phyloP scores from a whole-genome alignment of 2,797 vertebrate species.

The Characodon lateralis region DNA sequence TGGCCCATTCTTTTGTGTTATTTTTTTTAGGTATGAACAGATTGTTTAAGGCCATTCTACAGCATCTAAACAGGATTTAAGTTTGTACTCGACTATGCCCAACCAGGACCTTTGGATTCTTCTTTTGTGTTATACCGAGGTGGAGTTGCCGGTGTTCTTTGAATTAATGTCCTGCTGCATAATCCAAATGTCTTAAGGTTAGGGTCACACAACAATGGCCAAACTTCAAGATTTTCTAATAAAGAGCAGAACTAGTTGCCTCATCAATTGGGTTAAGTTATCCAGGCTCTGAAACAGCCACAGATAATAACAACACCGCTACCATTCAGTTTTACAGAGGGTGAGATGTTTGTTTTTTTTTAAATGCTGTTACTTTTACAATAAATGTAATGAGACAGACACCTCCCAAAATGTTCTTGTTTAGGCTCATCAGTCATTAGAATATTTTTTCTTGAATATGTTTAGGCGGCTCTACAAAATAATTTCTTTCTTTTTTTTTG shows the following conservation, averaged over 20 bases:
- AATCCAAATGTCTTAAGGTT: neutral
- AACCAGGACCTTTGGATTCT: no score
- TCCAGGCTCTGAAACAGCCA: neutral
- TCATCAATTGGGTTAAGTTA: neutral
- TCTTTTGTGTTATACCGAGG: neutral
- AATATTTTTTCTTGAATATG: neutral
- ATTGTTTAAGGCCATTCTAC: neutral
- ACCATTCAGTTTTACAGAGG: neutral
- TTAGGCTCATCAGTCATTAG: neutral
- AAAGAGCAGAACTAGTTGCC: neutral
- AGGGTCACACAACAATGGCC: neutral
- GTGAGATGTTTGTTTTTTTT: neutral
- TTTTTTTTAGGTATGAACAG: neutral
- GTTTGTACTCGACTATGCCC: neutral
- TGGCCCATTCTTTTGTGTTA: neutral
- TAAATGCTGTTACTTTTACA: neutral
- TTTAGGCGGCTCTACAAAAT: no score
- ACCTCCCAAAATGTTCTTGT: neutral
- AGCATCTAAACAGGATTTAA: neutral
- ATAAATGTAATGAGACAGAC: neutral
- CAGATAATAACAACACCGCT: neutral
- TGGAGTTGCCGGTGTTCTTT: neutral
- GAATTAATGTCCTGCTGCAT: neutral
- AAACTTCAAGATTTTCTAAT: neutral
- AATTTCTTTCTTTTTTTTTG: no score